These are phyloP conservation scores for Lordiphosa clarofinis DNA, from an alignment of 1,140 invertebrate genomes.

Conservation along the genomic window DNA sequence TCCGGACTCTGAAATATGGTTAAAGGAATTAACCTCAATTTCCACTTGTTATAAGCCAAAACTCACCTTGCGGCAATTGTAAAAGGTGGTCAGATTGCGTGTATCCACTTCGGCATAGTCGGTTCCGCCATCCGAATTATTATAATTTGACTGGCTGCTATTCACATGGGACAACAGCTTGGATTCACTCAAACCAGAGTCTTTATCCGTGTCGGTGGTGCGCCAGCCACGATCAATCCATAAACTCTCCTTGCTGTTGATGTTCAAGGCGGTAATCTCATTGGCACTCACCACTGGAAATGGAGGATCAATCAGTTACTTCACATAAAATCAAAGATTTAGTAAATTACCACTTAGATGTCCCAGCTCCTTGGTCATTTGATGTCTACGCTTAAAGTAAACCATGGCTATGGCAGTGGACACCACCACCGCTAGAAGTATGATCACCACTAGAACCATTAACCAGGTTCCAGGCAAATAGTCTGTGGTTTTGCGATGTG, in stretches of 20 bases:
- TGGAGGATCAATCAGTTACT: background rate
- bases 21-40: too few species aligned
- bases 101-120: constrained; percentile 90
- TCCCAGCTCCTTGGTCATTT: constrained; percentile 83
- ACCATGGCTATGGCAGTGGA: constrained; percentile 84
- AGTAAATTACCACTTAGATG: constrained; percentile 79
- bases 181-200: constrained; percentile 81
- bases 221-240: constrained; percentile 89
- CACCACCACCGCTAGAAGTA: constrained; percentile 83
- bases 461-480: constrained; percentile 88
- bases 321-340: background rate
- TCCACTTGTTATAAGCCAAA: too few species aligned
- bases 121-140: constrained; percentile 81
- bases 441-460: constrained; percentile 85
- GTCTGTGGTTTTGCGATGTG: constrained; percentile 71
- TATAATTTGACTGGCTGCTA: constrained; percentile 81
- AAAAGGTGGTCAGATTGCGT: constrained; percentile 88
- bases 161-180: constrained; percentile 84
- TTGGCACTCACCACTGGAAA: constrained; percentile 82
- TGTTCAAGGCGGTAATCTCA: constrained; percentile 84
- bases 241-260: constrained; percentile 86
- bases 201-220: constrained; percentile 85
- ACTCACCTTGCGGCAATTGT: constrained; percentile 82
- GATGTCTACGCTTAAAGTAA: constrained; percentile 84
- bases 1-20: constrained; percentile 82